Evolutionary conservation across 1,140 invertebrate genomes (phyloP), one percentile per base, ranked within the genome.

Genomic region (Bombus turneri): DNA sequence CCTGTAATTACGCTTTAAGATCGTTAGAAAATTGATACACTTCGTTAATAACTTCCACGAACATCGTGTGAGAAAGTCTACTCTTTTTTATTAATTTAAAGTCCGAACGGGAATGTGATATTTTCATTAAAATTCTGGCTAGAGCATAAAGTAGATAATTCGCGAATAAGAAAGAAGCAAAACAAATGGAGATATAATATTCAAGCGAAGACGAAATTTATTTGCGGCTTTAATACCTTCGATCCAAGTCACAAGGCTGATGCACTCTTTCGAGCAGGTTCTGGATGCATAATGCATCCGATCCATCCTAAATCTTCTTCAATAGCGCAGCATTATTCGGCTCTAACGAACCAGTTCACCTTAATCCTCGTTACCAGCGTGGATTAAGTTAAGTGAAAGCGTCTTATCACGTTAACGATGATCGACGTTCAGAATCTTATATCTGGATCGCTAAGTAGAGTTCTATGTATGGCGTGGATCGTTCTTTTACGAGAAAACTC

Each of bases 331-430:
- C n/a, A 69, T 37, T 22, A 47, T 79, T 66, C 73, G 43, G 47
- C 64, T 69, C 64, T 89, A 89, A 85, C 80, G 84, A 86, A 89
- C 85, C 71, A 88, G 87, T 89, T 89, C 76, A 72, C 53, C 80
- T 85, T 90, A 85, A 86, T 89, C 69, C 71, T 64, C 59, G 81
- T 85, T 86, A 83, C 66, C 62, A 37, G n/a, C 41, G 12, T 43
- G 86, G 89, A 90, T 90, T 90, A 90, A 85, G 82, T 86, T 90
- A 90, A 90, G 86, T 90, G 89, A 87, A 90, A 90, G 89, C 85
- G 72, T 74, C 88, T 90, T 90, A 90, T 90, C 89, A 86, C 80
- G 71, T 86, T 90, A 90, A 90, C 86, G 88, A 90, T 87, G 89
- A 90, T 90, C 89, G 89, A 90, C 88, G 83, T 87, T 37, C 47